Evolutionary conservation across 1,140 invertebrate genomes (phyloP).

Genomic region (Acyrthosiphon pisum): DNA sequence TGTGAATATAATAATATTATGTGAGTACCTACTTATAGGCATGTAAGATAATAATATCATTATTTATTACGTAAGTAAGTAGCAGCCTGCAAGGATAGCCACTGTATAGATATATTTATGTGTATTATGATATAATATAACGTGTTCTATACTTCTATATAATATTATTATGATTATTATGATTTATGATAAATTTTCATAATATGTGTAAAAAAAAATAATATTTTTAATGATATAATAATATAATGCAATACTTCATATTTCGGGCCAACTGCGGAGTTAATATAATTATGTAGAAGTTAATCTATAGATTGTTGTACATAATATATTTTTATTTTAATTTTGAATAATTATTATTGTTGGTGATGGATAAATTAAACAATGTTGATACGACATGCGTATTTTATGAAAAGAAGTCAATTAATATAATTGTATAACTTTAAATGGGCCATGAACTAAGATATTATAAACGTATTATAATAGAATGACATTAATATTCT

Average conservation of each 20-base stretch:
- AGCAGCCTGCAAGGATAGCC: background rate
- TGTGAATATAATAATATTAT: background rate
- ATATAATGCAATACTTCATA: background rate
- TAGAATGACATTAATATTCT: background rate
- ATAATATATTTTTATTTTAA: background rate
- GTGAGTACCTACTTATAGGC: background rate
- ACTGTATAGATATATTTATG: background rate
- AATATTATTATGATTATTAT: background rate
- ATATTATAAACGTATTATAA: background rate
- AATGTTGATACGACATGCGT: background rate
- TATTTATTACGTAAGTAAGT: background rate
- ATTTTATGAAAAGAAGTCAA: background rate
- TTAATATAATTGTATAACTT: background rate
- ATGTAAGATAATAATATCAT: background rate
- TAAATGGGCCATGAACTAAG: background rate
- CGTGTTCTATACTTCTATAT: background rate
- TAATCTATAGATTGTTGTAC: background rate
- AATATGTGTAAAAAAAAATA: background rate
- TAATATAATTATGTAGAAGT: background rate
- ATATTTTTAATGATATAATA: background rate
- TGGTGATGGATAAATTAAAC: background rate
- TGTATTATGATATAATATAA: too few relatives aligned
- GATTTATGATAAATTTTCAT: background rate
- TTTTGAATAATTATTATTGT: constrained; percentile 5
- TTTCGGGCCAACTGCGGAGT: background rate